phyloP scores from a whole-genome alignment of 2,888 invertebrate genomes.

The Acanthococcus lagerstroemiae region DNA sequence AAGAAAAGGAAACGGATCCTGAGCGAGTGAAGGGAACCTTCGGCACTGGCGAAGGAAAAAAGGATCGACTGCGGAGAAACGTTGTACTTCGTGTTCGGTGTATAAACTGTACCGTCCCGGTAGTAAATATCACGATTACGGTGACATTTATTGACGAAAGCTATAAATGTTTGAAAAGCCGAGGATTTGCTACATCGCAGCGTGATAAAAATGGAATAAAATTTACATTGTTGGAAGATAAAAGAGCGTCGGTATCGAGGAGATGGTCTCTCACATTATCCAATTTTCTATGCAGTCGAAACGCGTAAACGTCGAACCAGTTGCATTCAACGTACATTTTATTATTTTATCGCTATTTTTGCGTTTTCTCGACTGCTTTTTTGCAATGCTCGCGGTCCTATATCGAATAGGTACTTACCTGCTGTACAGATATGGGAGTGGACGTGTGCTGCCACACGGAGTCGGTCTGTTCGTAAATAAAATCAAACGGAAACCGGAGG shows the following conservation, averaged over 20 bases:
- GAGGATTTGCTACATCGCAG: conserved; percentile 8
- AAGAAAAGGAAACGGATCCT: too few species aligned
- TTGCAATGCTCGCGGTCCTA: too few species aligned
- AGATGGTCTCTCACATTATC: background rate
- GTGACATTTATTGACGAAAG: conserved; percentile 25
- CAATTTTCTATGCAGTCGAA: conserved; percentile 1
- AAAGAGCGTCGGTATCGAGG: background rate
- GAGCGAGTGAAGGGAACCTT: too few species aligned
- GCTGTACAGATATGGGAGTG: too few species aligned
- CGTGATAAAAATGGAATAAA: conserved; percentile 13
- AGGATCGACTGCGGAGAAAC: background rate
- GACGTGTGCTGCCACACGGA: too few species aligned
- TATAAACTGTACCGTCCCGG: background rate
- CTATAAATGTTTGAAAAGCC: conserved; percentile 10
- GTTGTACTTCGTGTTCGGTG: background rate
- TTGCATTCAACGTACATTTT: conserved; percentile 10
- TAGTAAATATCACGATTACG: conserved; percentile 18
- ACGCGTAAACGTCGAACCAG: conserved; percentile 1
- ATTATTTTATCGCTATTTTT: background rate
- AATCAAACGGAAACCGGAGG: too few species aligned
- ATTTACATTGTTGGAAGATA: conserved; percentile 6
- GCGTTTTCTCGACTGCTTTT: background rate
- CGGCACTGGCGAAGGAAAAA: too few species aligned
- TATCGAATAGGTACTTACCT: too few species aligned
- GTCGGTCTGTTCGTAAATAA: too few species aligned